Evolutionary conservation across 2,797 vertebrate genomes (phyloP), one percentile per base, ranked within the genome.

Genomic region (Protonibea diacanthus): DNA sequence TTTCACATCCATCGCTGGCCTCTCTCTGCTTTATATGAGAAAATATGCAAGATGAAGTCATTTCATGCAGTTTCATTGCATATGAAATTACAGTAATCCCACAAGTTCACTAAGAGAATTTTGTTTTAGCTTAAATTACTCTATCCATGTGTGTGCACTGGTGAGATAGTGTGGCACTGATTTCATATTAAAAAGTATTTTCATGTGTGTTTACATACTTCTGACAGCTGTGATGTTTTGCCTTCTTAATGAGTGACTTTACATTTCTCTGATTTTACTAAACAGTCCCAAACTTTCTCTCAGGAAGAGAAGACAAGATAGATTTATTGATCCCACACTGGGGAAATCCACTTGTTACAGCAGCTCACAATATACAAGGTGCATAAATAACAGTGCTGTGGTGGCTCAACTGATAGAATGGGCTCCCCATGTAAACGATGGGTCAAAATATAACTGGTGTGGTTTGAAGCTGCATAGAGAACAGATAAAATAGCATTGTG

Each of bases 61-160:
- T n/a, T n/a, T n/a, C n/a, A n/a, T n/a, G n/a, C n/a, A n/a, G n/a
- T n/a, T n/a, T 47, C 44, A 2, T 64, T 84, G 5, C 49, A 48
- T 14, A 45, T 73, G 13, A 75, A 80, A 80, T 89, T 70, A 77
- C 73, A 63, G 66, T 86, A 84, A 85, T 91, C 82, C 80, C 71
- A 70, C 65, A 45, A 29, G 52, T 87, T 83, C 25, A 55, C 20
- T 66, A 21, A 70, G 14, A 71, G 65, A 76, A 65, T 85, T 82
- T 82, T 74, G 56, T 86, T 74, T 83, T 53, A 58, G 45, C 47
- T 57, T 38, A 68, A 57, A 71, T 74, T 59, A 47, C 33, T 23
- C n/a, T 21, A 1, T 27, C 7, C 17, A 11, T 70, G 18, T 64
- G 29, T 29, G 27, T n/a, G 21, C 38, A 12, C 51, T 56, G 48